phyloP scores from a whole-genome alignment of 2,113 vertebrate species.

The Megalops atlanticus region DNA sequence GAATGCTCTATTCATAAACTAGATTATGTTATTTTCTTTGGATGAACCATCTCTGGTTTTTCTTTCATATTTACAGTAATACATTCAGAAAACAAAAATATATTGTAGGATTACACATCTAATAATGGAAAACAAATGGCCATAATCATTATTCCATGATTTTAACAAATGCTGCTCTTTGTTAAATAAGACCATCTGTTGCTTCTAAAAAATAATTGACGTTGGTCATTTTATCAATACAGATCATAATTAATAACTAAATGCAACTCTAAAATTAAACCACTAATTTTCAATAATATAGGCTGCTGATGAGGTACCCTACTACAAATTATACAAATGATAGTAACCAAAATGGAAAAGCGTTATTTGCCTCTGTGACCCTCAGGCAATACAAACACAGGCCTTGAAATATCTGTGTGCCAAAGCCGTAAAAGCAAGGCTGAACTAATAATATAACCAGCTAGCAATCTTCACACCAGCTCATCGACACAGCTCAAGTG shows the following conservation, averaged over 20 bases:
- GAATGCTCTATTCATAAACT: no score
- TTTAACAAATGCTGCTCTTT: no score
- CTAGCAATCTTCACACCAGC: conserved; percentile 66
- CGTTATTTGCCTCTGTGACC: neutral
- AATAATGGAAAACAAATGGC: no score
- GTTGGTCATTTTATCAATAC: no score
- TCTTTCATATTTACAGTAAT: no score
- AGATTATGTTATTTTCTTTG: no score
- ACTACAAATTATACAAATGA: neutral
- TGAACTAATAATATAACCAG: conserved; percentile 47
- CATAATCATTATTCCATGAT: no score
- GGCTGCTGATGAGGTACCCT: neutral
- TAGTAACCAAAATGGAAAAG: neutral
- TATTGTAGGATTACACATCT: no score
- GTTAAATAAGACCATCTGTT: no score
- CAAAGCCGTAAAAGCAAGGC: conserved; percentile 26
- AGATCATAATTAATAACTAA: neutral
- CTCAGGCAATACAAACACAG: neutral
- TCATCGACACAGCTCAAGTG: conserved; percentile 63
- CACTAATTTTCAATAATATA: neutral
- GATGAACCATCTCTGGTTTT: no score
- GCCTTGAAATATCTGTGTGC: neutral
- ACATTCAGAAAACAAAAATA: no score
- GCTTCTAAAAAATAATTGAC: no score
- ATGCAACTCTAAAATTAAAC: neutral